Base-by-base conservation (phyloP, 2,113 vertebrate genomes). In the Anarrhichthys ocellatus region DNA sequence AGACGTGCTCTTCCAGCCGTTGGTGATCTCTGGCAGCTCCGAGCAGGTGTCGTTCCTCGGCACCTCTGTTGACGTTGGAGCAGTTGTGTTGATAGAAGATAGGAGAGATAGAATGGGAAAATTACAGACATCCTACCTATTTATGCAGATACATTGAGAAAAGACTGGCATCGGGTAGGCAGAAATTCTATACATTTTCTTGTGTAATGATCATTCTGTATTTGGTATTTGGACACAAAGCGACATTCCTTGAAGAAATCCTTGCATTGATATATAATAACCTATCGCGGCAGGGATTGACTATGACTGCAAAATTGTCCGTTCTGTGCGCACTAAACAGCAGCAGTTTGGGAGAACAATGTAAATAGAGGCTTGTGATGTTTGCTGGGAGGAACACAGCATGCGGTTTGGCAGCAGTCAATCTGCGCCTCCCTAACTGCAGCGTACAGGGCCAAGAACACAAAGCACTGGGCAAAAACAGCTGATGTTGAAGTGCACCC, bases 31-130 rank as follows among this genome's bases (percentile, higher is more conserved):
- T 0, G 98, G 98, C 69, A 99, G 95, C 91, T 99, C 98, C 0
- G 98, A 96, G 86, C 98, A 99, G 0, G 98, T 99, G 94, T 99
- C 98, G 0, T 99, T 99, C 56, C 98, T 96, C 7, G 97, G 93
- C 1, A 99, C 97, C 96, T 99, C 98, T 99, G 92, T 76, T 65
- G n/a, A 2, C 2, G 13, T 27, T 44, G n/a, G 38, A 40, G 20
- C 13, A 6, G 69, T 67, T 46, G 50, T 59, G 3, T 44, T 61
- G 54, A n/a, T 29, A 34, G 11, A 17, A 38, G 2, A 63, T 6
- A 58, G 14, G 15, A 38, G 3, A 63, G 9, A 48, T 3, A 34
- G 40, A 64, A 40, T 17, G 24, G 48, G 27, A 18, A 6, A 59
- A 79, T 46, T 9, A 22, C 24, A 69, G 7, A 56, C 29, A 59